Conservation (phyloP, 2,888 invertebrate species). For the Clusia tigrina region DNA sequence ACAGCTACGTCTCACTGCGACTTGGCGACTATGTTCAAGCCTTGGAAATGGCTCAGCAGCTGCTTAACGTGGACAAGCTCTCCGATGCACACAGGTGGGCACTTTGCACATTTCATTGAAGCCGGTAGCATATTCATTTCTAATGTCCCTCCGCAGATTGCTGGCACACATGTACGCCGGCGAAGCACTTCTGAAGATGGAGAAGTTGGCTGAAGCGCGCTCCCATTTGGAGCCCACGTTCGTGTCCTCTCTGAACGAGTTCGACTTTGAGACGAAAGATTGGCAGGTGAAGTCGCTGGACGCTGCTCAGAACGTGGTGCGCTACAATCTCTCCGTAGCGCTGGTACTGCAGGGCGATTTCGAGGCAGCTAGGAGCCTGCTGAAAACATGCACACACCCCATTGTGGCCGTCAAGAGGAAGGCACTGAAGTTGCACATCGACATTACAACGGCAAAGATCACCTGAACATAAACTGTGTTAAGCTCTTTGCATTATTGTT, state of each 20-base stretch:
- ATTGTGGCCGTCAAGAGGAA: slow-evolving; percentile 54
- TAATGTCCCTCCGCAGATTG: slow-evolving; percentile 66
- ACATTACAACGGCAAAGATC: slow-evolving; percentile 59
- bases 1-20: slow-evolving; percentile 84
- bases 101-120: not conserved
- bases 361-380: slow-evolving; percentile 67
- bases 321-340: slow-evolving; percentile 81
- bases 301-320: slow-evolving; percentile 75
- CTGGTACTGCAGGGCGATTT: slow-evolving; percentile 78
- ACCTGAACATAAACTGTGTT: not conserved
- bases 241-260: slow-evolving; percentile 69
- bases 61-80: slow-evolving; percentile 76
- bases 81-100: slow-evolving; percentile 75
- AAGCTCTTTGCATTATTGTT: no score
- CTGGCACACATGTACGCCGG: slow-evolving; percentile 90
- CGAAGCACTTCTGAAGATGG: slow-evolving; percentile 83
- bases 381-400: slow-evolving; percentile 57
- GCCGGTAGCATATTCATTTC: not conserved
- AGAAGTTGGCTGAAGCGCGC: slow-evolving; percentile 83
- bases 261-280: slow-evolving; percentile 66
- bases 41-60: slow-evolving; percentile 77
- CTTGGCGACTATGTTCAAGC: slow-evolving; percentile 85
- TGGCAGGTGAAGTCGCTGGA: slow-evolving; percentile 67
- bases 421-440: slow-evolving; percentile 68
- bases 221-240: slow-evolving; percentile 82